Conservation (phyloP, 2,888 invertebrate genomes). For the Labia minor region DNA sequence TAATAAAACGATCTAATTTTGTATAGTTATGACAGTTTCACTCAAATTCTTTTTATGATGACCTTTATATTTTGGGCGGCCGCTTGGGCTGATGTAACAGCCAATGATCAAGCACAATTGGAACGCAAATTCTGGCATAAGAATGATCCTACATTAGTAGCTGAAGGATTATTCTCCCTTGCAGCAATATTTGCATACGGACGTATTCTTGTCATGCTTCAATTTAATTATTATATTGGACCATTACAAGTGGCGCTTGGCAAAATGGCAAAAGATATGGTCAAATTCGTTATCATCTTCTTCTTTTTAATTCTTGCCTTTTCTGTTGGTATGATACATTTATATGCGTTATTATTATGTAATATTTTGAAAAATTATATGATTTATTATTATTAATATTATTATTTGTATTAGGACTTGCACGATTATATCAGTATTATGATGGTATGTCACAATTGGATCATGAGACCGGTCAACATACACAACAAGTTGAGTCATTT, state of each 20-base stretch:
- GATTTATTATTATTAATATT: too few species aligned
- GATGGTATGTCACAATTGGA: slow-evolving; percentile 50
- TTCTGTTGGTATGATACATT: slow-evolving; percentile 39
- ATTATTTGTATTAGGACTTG: slow-evolving; percentile 38
- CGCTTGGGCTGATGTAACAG: slow-evolving; percentile 43
- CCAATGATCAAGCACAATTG: slow-evolving; percentile 38
- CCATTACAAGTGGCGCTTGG: slow-evolving; percentile 49
- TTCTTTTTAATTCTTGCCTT: slow-evolving; percentile 49
- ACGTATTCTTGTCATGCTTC: slow-evolving; percentile 50
- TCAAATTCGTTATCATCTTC: slow-evolving; percentile 51
- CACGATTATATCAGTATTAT: slow-evolving; percentile 54
- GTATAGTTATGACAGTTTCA: slow-evolving; percentile 44
- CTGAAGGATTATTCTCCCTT: slow-evolving; percentile 54
- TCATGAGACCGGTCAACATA: slow-evolving; percentile 46
- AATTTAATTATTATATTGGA: slow-evolving; percentile 52
- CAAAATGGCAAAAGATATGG: slow-evolving; percentile 56
- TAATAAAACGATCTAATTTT: too few species aligned
- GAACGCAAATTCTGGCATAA: slow-evolving; percentile 56
- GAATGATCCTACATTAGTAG: slow-evolving; percentile 51
- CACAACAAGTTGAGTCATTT: slow-evolving; percentile 48
- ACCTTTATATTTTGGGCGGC: slow-evolving; percentile 52
- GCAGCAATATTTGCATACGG: slow-evolving; percentile 57
- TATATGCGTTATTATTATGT: neutral
- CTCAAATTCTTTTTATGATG: slow-evolving; percentile 46
- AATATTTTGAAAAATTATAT: too few species aligned